These are phyloP conservation scores for Pocillopora verrucosa DNA, from an alignment of 64 coral and sea anemone genomes.

Conservation along the genomic window DNA sequence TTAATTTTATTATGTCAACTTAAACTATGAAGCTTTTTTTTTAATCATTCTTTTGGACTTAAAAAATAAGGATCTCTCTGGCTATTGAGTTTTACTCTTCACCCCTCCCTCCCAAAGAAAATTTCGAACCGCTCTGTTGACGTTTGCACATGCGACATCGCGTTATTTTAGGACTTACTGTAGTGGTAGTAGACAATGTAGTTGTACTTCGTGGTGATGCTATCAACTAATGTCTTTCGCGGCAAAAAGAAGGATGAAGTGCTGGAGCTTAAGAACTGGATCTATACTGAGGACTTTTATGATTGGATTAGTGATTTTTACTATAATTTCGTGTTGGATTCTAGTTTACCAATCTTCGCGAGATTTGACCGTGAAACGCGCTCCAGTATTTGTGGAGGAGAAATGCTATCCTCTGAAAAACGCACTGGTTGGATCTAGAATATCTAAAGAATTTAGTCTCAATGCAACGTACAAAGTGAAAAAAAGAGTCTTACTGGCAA, in stretches of 20 bases:
- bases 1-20: not conserved
- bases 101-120: not conserved
- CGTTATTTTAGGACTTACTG: not conserved
- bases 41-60: not conserved
- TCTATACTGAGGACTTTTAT: constrained; percentile 51
- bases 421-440: not conserved
- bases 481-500: constrained; percentile 29
- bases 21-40: not conserved
- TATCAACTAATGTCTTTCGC: not conserved
- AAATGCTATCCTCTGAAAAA: constrained; percentile 43
- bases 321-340: constrained; percentile 72
- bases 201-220: not conserved
- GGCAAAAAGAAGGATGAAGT: constrained; percentile 53
- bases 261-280: constrained; percentile 62
- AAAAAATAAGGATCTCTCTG: not conserved
- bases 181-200: not conserved
- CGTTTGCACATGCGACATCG: not conserved
- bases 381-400: constrained; percentile 21
- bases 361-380: constrained; percentile 11
- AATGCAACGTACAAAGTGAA: constrained; percentile 9
- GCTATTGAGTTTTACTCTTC: not conserved
- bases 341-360: constrained; percentile 66
- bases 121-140: not conserved
- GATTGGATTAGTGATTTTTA: constrained; percentile 47
- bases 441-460: not conserved